A percentile compares a stretch with the other conserved stretches of the same genome.
Conservation (phyloP, 2,888 invertebrate species). For the Melieria omissa region DNA sequence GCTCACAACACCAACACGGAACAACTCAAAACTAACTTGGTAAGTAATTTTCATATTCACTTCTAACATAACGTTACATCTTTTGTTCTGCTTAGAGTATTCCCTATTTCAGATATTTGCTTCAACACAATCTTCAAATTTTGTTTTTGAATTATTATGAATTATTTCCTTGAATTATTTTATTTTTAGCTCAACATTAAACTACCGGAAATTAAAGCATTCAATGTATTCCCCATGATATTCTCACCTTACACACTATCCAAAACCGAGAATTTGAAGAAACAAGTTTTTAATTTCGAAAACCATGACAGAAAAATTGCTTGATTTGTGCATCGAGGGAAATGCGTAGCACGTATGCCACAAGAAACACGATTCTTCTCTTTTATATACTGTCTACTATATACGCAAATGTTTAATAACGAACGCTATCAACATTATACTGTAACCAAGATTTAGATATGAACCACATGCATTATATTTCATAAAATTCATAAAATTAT, state of each 20-base stretch:
- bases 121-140: background rate
- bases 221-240: constrained; percentile 60
- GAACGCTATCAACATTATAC: no score
- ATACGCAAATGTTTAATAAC: no score
- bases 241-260: constrained; percentile 64
- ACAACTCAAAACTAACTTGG: constrained; percentile 43
- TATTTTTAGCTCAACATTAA: constrained; percentile 58
- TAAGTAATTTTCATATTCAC: constrained; percentile 36
- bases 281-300: constrained; percentile 62
- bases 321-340: constrained; percentile 38
- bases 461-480: no score
- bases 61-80: background rate
- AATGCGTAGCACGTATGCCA: no score
- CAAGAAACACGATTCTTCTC: no score
- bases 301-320: constrained; percentile 64
- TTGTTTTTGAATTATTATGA: background rate
- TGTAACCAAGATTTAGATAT: no score
- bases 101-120: background rate
- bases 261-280: constrained; percentile 64
- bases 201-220: constrained; percentile 60
- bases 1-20: constrained; percentile 40
- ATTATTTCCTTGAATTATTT: background rate
- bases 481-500: no score
- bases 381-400: no score
- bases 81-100: background rate